phyloP scores from a whole-genome alignment of 2,888 invertebrate species.

The Pristionchus japonicus region DNA sequence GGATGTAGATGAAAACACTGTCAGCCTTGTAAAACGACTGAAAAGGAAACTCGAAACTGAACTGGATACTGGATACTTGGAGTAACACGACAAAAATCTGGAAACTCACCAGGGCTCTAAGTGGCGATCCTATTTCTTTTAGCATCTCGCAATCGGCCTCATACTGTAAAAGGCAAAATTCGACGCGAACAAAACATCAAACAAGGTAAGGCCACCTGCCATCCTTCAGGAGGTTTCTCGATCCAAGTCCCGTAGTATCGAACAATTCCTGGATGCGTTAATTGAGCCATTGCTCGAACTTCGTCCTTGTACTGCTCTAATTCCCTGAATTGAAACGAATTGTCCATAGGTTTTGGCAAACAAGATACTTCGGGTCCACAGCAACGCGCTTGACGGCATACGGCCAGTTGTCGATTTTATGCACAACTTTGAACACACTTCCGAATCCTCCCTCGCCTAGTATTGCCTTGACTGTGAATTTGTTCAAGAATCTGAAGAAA shows the following conservation, averaged over 20 bases:
- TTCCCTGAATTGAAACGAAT: too few species aligned
- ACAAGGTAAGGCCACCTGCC: too few species aligned
- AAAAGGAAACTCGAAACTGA: too few species aligned
- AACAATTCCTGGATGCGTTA: slow-evolving; percentile 95
- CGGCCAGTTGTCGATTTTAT: neutral
- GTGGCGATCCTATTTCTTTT: neutral
- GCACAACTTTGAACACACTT: neutral
- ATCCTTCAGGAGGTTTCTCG: slow-evolving; percentile 89
- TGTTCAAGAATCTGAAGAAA: neutral
- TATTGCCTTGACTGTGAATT: slow-evolving; percentile 86
- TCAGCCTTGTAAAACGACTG: neutral
- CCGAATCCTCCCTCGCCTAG: neutral
- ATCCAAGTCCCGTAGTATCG: slow-evolving; percentile 96
- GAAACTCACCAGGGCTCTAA: too few species aligned
- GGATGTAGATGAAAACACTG: neutral
- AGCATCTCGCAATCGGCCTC: neutral
- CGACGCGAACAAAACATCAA: too few species aligned
- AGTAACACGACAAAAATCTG: too few species aligned
- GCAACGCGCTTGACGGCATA: neutral
- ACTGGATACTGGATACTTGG: too few species aligned
- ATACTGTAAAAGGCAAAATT: neutral
- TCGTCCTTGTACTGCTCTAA: too few species aligned
- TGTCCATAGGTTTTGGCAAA: too few species aligned
- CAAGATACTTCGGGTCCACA: neutral
- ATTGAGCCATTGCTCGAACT: slow-evolving; percentile 91